phyloP scores from a whole-genome alignment of 1,140 invertebrate species.

The Dendrolimus kikuchii region DNA sequence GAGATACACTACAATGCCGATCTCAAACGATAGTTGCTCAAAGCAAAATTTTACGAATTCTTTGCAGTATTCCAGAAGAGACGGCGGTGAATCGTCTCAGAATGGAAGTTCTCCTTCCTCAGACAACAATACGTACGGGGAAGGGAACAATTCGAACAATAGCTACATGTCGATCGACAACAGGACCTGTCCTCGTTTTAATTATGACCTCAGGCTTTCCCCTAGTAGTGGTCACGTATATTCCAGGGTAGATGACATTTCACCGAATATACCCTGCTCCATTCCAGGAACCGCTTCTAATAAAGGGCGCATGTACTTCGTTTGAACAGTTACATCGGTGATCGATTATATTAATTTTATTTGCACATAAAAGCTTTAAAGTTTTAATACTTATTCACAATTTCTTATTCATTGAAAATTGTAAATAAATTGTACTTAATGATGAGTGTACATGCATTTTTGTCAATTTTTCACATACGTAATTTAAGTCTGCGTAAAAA shows the following conservation, averaged over 20 bases:
- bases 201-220: constrained; percentile 67
- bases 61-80: constrained; percentile 57
- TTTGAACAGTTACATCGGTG: constrained; percentile 29
- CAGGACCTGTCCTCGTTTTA: constrained; percentile 65
- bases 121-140: constrained; percentile 61
- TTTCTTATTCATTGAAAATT: constrained; percentile 9
- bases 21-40: constrained; percentile 64
- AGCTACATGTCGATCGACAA: constrained; percentile 70
- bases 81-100: constrained; percentile 54
- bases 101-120: constrained; percentile 65
- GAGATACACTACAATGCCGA: constrained; percentile 66
- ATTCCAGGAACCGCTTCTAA: constrained; percentile 38
- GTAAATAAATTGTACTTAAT: constrained; percentile 26
- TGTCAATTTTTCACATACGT: constrained; percentile 64
- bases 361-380: constrained; percentile 13
- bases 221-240: constrained; percentile 65
- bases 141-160: constrained; percentile 68
- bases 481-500: constrained; percentile 28
- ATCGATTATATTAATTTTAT: constrained; percentile 12
- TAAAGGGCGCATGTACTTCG: constrained; percentile 62
- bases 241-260: constrained; percentile 66
- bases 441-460: constrained; percentile 19
- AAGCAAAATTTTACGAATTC: constrained; percentile 65
- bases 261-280: constrained; percentile 52
- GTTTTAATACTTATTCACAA: constrained; percentile 13